Conservation (phyloP, 2,797 vertebrate species). For the Atherinosoma microstoma region DNA sequence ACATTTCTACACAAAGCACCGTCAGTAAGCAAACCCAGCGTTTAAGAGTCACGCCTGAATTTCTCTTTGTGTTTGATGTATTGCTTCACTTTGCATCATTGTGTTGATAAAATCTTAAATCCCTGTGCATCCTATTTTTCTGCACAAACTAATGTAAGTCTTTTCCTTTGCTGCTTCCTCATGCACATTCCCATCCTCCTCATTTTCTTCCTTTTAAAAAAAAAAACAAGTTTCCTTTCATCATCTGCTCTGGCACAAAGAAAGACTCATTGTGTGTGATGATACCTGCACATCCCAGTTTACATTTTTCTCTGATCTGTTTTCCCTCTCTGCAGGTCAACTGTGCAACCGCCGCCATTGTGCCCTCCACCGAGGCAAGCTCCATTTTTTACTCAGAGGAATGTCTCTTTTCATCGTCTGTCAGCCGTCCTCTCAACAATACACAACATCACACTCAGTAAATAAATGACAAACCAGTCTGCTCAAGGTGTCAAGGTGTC, state of each 20-base stretch:
- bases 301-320: conserved; percentile 13
- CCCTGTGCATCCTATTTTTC: conserved; percentile 20
- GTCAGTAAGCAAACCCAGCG: conserved; percentile 3
- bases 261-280: conserved; percentile 18
- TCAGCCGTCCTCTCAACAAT: conserved; percentile 30
- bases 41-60: conserved; percentile 36
- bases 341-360: conserved; percentile 36
- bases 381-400: conserved; percentile 42
- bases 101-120: conserved; percentile 55
- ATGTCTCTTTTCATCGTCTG: conserved; percentile 53
- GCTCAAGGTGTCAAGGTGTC: conserved; percentile 69
- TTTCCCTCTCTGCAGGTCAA: conserved; percentile 42
- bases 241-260: conserved; percentile 2
- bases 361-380: conserved; percentile 30
- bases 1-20: conserved; percentile 33
- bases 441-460: conserved; percentile 57
- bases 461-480: conserved; percentile 83
- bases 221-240: conserved; percentile 19
- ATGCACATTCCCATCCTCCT: background rate
- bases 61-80: conserved; percentile 34
- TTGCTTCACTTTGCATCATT: conserved; percentile 68
- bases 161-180: background rate
- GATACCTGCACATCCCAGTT: background rate
- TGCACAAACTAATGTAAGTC: conserved; percentile 16
- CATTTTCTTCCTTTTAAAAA: background rate